These are phyloP conservation scores for Ranitomeya variabilis DNA, from an alignment of 2,113 vertebrate species.

Conservation along the genomic window DNA sequence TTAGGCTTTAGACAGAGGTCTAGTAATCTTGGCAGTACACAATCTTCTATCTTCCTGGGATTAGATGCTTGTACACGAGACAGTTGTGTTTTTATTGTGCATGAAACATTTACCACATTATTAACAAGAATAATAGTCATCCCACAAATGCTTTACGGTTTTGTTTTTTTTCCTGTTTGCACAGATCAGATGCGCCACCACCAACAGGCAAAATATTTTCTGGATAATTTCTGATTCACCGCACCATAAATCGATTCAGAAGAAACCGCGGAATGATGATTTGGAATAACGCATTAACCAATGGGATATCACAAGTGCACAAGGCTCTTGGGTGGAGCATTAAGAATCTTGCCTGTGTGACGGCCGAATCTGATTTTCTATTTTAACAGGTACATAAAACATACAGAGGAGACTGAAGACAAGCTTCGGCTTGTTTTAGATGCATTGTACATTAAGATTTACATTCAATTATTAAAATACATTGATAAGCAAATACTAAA, in stretches of 20 bases:
- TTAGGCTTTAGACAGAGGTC: neutral
- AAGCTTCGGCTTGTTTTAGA: neutral
- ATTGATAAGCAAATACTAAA: neutral
- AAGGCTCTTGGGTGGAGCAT: neutral
- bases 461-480: neutral
- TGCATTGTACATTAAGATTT: neutral
- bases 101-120: neutral
- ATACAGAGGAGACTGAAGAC: neutral
- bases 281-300: neutral
- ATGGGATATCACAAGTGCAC: neutral
- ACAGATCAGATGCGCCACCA: neutral
- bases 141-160: neutral
- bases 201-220: neutral
- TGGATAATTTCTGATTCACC: neutral
- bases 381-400: neutral
- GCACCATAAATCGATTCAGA: neutral
- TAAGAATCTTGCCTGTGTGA: neutral
- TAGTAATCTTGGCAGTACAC: no score
- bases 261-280: neutral
- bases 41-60: no score
- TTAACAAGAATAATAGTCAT: neutral
- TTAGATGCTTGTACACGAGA: neutral
- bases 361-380: neutral
- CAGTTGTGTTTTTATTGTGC: no score
- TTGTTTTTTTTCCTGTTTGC: neutral